Base-by-base conservation (phyloP, 1,140 invertebrate species). In the Saxidomus purpurata region DNA sequence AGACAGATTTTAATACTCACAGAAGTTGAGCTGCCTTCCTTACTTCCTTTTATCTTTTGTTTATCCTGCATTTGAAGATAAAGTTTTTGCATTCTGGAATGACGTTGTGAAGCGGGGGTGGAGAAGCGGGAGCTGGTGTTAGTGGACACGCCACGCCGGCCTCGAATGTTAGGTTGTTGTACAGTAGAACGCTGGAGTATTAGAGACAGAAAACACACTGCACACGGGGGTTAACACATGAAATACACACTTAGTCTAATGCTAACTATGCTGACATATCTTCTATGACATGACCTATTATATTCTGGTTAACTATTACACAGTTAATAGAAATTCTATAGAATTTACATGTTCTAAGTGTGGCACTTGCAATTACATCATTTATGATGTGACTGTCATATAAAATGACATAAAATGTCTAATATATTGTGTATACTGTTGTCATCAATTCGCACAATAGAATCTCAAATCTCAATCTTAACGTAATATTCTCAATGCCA, bases 51-150 rank as follows among this genome's bases (percentile, higher is more conserved):
- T 11, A 19, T 47, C 59, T 79, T 80, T 47, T 77, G 71, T 71
- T 88, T 88, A 6, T 88, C 86, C 86, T 88, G 86, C 59, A 88
- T 69, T 40, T 80, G 52, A 79, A 88, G 25, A 67, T 88, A 88
- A 81, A 79, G 74, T 81, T 88, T 88, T 63, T 88, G 86, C 86
- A 88, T 88, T 38, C 59, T 22, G 13, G 86, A 36, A 25, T 81
- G 76, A 49, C 67, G 34, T 17, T 55, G 34, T 38, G 83, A 85
- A 17, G 77, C 76, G 17, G 76, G 86, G 34, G 86, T 81, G 19
- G 86, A 88, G 77, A 34, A 88, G 47, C 77, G 86, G 67, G 71
- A 40, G 59, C 9, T 47, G 38, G 19, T 19, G 61, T 88, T 88
- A 80, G 77, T 67, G 36, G 55, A 69, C 34, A 63, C 22, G 1